Percentiles rank a stretch among this genome's conserved stretches.
Conservation (phyloP, 2,797 vertebrate species). For the Hydrophis major region DNA sequence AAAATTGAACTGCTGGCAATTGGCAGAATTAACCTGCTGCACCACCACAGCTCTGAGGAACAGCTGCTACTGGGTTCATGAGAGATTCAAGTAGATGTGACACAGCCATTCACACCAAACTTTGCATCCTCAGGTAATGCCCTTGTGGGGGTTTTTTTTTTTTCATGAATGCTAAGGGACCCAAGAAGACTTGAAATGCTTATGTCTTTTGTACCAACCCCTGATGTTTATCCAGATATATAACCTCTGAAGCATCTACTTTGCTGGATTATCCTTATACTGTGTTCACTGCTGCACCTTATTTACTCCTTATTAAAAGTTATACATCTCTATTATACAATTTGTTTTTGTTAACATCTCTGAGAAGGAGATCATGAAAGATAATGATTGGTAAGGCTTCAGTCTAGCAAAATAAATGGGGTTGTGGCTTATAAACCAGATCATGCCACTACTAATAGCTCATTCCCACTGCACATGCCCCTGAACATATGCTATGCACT, state of each 20-base stretch:
- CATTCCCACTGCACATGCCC: neutral
- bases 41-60: neutral
- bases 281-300: too few species aligned
- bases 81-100: conserved; percentile 12
- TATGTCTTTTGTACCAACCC: neutral
- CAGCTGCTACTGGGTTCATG: conserved; percentile 48
- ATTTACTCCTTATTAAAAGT: too few species aligned
- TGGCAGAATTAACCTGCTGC: neutral
- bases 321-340: neutral
- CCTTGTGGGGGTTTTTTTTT: neutral
- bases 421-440: neutral
- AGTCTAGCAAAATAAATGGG: neutral
- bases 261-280: neutral
- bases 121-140: neutral
- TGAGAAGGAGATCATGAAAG: neutral
- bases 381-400: neutral
- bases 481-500: neutral
- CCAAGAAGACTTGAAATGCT: conserved; percentile 10
- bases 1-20: neutral
- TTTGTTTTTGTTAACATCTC: neutral
- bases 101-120: neutral
- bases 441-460: neutral
- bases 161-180: neutral
- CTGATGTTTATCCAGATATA: neutral
- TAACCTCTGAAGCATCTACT: neutral